phyloP scores from a whole-genome alignment of 2,797 vertebrate species.

The Propithecus deckenii region DNA sequence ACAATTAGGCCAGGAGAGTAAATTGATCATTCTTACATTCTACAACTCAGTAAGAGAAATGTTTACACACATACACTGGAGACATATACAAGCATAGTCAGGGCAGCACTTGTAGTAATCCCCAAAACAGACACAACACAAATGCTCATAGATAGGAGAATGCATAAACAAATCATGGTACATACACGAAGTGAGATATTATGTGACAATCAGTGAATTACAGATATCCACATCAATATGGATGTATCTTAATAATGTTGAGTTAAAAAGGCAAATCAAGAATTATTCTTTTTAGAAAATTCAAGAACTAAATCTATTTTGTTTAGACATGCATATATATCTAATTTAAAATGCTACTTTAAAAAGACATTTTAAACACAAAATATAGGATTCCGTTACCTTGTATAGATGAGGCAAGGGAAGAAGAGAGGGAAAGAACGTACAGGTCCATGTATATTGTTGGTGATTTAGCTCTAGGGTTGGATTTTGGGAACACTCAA shows the following conservation, averaged over 20 bases:
- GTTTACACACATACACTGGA: not conserved
- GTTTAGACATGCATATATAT: not conserved
- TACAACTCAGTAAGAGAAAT: not conserved
- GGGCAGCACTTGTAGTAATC: not conserved
- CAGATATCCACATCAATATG: not conserved
- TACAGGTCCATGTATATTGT: fast-evolving
- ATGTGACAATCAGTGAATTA: not conserved
- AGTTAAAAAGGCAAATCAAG: not conserved
- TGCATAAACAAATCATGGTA: not conserved
- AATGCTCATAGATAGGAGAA: not conserved
- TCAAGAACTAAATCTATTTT: not conserved
- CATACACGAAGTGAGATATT: not conserved
- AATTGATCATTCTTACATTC: not conserved
- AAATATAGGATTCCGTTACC: not conserved
- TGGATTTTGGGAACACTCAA: not conserved
- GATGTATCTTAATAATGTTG: not conserved
- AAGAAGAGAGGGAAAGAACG: not conserved
- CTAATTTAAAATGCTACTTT: not conserved
- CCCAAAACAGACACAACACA: not conserved
- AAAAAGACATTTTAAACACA: not conserved
- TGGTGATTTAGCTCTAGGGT: not conserved
- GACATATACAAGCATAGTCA: not conserved
- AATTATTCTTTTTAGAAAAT: not conserved
- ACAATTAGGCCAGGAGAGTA: not conserved
- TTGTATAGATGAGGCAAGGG: not conserved